Conservation (phyloP, 2,888 invertebrate species). For the Lissonota sp. region DNA sequence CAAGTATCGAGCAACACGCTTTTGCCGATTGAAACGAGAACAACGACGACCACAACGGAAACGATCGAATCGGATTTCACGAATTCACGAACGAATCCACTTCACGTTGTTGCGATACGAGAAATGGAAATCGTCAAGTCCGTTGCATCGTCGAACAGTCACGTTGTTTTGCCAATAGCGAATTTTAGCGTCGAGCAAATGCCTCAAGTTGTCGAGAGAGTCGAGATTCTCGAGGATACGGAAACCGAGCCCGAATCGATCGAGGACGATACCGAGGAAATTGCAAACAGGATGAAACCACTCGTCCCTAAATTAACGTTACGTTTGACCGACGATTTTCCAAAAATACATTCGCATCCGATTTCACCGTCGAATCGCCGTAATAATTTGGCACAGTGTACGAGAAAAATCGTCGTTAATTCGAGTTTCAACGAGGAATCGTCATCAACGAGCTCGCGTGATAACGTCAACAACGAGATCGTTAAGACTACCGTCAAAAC, state of each 20-base stretch:
- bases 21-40: constrained; percentile 56
- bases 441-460: constrained; percentile 69
- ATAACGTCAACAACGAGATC: constrained; percentile 70
- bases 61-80: constrained; percentile 64
- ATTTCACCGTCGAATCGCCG: constrained; percentile 31
- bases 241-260: constrained; percentile 81
- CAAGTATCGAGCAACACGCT: constrained; percentile 87
- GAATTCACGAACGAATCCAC: constrained; percentile 79
- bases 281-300: constrained; percentile 64
- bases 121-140: constrained; percentile 89
- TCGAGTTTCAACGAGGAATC: constrained; percentile 22
- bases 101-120: constrained; percentile 88
- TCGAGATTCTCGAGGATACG: constrained; percentile 83
- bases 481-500: constrained; percentile 74
- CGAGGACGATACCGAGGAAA: constrained; percentile 78
- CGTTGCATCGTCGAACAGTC: constrained; percentile 85
- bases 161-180: constrained; percentile 79
- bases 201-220: constrained; percentile 84
- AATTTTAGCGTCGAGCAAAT: constrained; percentile 78
- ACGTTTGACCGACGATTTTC: constrained; percentile 69
- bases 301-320: constrained; percentile 73
- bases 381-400: constrained; percentile 18
- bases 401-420: constrained; percentile 15
- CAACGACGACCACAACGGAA: constrained; percentile 57
- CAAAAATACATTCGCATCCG: constrained; percentile 4